phyloP scores from a whole-genome alignment of 2,888 invertebrate genomes.

The Smittia sp. region DNA sequence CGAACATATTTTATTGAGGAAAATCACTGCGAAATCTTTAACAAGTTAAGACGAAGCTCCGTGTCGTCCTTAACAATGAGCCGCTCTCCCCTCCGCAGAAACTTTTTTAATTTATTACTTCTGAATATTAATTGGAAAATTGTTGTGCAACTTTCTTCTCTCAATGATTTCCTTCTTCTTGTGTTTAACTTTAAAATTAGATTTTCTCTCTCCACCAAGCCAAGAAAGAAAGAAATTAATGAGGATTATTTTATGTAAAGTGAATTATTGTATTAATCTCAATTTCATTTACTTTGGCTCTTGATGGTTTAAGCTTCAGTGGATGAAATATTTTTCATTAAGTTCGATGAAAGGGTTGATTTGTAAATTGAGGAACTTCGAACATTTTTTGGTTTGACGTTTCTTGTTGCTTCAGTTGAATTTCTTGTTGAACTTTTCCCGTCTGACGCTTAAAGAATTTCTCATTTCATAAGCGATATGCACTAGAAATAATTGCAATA shows the following conservation, averaged over 20 bases:
- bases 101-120: constrained; percentile 42
- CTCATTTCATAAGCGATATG: constrained; percentile 8
- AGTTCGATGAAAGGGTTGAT: too few species aligned
- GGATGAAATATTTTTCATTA: too few species aligned
- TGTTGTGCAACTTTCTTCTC: constrained; percentile 37
- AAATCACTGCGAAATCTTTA: background rate
- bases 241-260: constrained; percentile 31
- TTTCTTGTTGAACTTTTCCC: background rate
- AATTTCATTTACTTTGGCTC: constrained; percentile 8
- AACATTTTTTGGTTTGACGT: background rate
- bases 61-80: constrained; percentile 19
- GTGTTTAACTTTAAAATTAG: constrained; percentile 40
- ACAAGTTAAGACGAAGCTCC: background rate
- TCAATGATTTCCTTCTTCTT: constrained; percentile 37
- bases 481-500: constrained; percentile 25
- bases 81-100: constrained; percentile 4
- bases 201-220: constrained; percentile 7
- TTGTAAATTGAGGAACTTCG: background rate
- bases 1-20: constrained; percentile 12
- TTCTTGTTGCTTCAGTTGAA: background rate
- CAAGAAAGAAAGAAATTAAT: background rate
- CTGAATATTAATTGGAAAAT: constrained; percentile 42
- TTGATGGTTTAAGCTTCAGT: constrained; percentile 15
- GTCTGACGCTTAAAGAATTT: background rate
- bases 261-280: constrained; percentile 35